A percentile compares a stretch with the other conserved stretches of the same genome.
These are phyloP conservation scores for Melanotaenia parkinsoni DNA, from an alignment of 2,797 vertebrate genomes.

Conservation along the genomic window DNA sequence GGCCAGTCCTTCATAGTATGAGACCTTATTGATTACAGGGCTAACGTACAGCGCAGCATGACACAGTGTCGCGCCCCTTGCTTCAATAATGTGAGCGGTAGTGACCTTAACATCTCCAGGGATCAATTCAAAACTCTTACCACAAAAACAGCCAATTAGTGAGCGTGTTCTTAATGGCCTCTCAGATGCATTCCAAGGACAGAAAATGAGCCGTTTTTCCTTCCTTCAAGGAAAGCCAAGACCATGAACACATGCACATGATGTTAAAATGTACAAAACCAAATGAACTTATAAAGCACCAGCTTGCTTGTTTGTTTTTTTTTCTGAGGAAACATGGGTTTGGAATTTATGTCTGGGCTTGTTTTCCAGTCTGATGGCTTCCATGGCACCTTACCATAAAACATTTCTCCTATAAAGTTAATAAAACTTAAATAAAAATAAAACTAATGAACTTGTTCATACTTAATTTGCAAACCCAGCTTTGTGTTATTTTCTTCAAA, in stretches of 20 bases:
- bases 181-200: conserved; percentile 72
- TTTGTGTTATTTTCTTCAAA: conserved; percentile 85
- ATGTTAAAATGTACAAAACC: conserved; percentile 70
- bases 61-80: conserved; percentile 56
- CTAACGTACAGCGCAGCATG: conserved; percentile 35
- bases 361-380: conserved; percentile 40
- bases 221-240: conserved; percentile 52
- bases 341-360: conserved; percentile 26
- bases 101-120: conserved; percentile 82
- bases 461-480: conserved; percentile 86
- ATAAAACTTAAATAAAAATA: conserved; percentile 83
- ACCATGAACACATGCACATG: conserved; percentile 62
- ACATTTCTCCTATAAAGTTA: conserved; percentile 87
- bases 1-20: conserved; percentile 27
- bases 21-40: conserved; percentile 68
- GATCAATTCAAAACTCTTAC: conserved; percentile 81
- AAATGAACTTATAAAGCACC: conserved; percentile 84
- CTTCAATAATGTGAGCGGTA: conserved; percentile 79
- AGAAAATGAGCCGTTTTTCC: conserved; percentile 72
- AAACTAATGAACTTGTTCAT: conserved; percentile 87
- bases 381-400: conserved; percentile 79
- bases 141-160: conserved; percentile 85
- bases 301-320: conserved; percentile 63
- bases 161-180: conserved; percentile 69
- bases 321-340: conserved; percentile 72